These are phyloP conservation scores for Microcebus murinus DNA, from an alignment of 2,113 vertebrate species.

Conservation along the genomic window DNA sequence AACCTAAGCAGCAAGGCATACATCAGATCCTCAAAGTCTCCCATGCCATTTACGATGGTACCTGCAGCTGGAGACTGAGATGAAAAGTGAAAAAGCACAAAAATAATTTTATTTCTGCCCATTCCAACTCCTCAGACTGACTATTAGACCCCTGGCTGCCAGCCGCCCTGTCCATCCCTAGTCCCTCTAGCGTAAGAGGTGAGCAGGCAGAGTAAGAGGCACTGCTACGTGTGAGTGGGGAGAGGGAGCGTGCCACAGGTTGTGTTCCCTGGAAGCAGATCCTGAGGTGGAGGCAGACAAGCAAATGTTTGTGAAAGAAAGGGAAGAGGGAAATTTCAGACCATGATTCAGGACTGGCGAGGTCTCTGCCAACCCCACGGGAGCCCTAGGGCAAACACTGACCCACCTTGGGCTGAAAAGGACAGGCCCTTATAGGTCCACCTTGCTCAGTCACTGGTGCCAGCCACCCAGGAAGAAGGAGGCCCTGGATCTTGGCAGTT, in stretches of 20 bases:
- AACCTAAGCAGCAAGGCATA: not conserved
- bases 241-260: not conserved
- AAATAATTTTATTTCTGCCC: not conserved
- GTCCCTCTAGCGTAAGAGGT: not conserved
- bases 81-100: not conserved
- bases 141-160: not conserved
- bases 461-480: not conserved
- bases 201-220: not conserved
- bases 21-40: not conserved
- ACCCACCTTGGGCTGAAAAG: not conserved
- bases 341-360: not conserved
- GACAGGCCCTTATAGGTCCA: not conserved
- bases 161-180: not conserved
- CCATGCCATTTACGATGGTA: not conserved
- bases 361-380: not conserved
- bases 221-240: not conserved
- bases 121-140: not conserved
- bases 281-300: not conserved
- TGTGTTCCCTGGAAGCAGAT: not conserved
- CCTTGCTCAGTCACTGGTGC: not conserved
- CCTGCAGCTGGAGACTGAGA: not conserved
- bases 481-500: not conserved
- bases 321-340: not conserved
- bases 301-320: not conserved
- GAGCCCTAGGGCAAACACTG: not conserved